Conservation (phyloP, 2,113 vertebrate species). For the Melospiza melodia region DNA sequence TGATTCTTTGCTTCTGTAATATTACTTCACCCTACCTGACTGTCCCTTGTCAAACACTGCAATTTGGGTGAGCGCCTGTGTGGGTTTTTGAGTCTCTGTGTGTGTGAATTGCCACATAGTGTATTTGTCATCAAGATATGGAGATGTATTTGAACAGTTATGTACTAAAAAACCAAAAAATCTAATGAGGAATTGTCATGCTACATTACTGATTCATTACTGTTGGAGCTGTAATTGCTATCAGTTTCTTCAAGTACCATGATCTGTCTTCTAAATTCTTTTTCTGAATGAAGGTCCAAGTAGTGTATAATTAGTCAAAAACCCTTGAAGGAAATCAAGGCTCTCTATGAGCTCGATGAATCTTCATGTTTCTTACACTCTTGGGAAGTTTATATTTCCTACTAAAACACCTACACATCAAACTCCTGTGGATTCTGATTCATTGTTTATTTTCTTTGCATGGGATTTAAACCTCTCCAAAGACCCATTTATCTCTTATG, state of each 20-base stretch:
- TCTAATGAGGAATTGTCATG: conserved; percentile 3
- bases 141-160: not conserved
- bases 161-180: not conserved
- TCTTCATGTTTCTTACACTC: not conserved
- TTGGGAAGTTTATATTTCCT: not conserved
- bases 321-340: conserved; percentile 33
- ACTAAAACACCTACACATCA: not conserved
- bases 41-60: not conserved
- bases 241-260: not conserved
- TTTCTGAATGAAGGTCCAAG: conserved; percentile 31
- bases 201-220: conserved; percentile 39
- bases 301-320: conserved; percentile 27
- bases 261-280: conserved; percentile 31
- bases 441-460: not conserved
- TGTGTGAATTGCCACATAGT: not conserved
- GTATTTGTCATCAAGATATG: not conserved
- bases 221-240: conserved; percentile 14
- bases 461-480: not conserved
- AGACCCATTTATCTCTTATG: not conserved
- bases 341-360: not conserved
- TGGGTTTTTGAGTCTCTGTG: not conserved
- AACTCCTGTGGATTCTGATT: not conserved
- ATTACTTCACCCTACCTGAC: not conserved
- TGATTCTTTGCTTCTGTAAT: not conserved
- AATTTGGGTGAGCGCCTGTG: not conserved